Conservation (phyloP, 2,113 vertebrate genomes). For the Athene cunicularia region DNA sequence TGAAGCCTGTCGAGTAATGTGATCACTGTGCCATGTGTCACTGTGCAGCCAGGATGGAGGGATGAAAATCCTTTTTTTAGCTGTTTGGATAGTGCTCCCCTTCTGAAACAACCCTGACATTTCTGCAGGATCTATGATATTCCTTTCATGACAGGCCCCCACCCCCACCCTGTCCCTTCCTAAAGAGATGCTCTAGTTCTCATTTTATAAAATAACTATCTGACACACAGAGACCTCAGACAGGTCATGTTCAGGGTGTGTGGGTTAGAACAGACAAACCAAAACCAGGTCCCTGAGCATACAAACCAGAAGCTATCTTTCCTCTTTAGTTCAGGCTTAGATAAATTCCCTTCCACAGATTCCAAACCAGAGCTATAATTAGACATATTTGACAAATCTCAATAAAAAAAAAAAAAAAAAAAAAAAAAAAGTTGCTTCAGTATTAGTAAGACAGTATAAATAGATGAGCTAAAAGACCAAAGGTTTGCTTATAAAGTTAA, state of each 20-base stretch:
- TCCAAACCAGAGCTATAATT: background rate
- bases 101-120: background rate
- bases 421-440: background rate
- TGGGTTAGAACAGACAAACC: background rate
- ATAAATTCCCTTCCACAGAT: background rate
- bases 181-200: background rate
- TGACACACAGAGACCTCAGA: background rate
- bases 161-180: background rate
- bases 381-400: background rate
- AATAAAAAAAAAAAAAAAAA: background rate
- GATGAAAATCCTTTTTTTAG: background rate
- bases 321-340: background rate
- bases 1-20: background rate
- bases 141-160: background rate
- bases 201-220: background rate
- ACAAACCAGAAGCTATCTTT: background rate
- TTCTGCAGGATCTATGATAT: background rate
- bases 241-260: background rate
- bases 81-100: background rate
- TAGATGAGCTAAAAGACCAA: background rate
- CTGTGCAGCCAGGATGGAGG: fast-evolving
- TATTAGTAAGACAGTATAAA: background rate
- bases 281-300: background rate
- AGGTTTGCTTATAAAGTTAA: background rate
- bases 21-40: fast-evolving